A percentile compares a stretch with the other conserved stretches of the same genome.
These are phyloP conservation scores for Papilio polyxenes DNA, from an alignment of 1,140 invertebrate genomes.

Conservation along the genomic window DNA sequence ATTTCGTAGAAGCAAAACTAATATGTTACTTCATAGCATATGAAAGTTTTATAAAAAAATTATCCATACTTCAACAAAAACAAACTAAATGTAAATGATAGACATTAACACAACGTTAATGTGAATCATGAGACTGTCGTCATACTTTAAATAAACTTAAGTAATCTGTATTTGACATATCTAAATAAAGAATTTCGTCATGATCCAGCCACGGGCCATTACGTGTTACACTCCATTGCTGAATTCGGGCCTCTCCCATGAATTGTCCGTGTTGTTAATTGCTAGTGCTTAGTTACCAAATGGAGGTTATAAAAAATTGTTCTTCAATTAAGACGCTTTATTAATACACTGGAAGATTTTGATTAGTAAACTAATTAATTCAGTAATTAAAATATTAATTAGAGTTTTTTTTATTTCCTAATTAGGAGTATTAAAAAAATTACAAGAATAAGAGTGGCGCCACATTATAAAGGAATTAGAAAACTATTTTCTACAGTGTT, in stretches of 20 bases:
- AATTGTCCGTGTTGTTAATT: neutral
- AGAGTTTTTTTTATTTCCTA: neutral
- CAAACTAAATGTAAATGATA: neutral
- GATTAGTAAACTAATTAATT: neutral
- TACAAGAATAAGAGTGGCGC: neutral
- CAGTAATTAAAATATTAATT: neutral
- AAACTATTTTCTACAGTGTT: neutral
- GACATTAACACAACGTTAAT: neutral
- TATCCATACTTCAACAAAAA: neutral
- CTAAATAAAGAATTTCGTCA: conserved; percentile 29
- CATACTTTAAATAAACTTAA: conserved; percentile 20
- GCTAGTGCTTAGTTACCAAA: neutral
- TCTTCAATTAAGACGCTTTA: neutral
- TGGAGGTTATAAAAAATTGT: neutral
- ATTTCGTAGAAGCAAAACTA: too few relatives aligned
- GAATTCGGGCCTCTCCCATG: conserved; percentile 15
- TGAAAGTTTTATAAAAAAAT: too few relatives aligned
- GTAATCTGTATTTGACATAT: conserved; percentile 3
- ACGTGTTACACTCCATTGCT: neutral
- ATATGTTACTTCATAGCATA: too few relatives aligned
- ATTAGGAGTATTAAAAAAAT: neutral
- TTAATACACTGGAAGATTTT: neutral
- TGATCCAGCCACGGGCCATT: neutral
- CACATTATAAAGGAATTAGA: neutral
- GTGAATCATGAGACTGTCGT: conserved; percentile 6